Evolutionary conservation across 2,113 vertebrate genomes (phyloP).

Genomic region (Crotophaga sulcirostris): DNA sequence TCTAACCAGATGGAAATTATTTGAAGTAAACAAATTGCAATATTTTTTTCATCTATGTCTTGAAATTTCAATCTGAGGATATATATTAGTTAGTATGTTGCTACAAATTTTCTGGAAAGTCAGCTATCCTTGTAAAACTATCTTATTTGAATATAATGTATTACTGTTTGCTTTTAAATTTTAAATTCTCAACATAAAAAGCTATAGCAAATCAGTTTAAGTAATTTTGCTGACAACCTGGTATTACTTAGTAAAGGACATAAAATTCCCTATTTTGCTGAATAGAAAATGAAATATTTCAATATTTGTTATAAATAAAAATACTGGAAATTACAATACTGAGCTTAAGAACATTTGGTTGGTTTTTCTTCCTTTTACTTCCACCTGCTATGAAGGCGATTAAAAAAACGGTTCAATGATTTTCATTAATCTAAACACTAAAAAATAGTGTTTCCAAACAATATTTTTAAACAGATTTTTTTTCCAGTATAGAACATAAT

Average conservation of each 20-base stretch:
- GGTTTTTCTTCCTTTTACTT: background rate
- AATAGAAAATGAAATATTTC: background rate
- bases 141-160: background rate
- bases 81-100: background rate
- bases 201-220: background rate
- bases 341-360: background rate
- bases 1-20: background rate
- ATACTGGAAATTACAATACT: background rate
- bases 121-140: accelerated
- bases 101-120: background rate
- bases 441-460: background rate
- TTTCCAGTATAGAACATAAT: background rate
- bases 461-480: background rate
- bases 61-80: background rate
- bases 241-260: background rate
- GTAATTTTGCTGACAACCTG: background rate
- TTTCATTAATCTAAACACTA: too few species aligned
- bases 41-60: background rate
- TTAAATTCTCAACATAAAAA: background rate
- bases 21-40: background rate
- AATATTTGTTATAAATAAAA: background rate
- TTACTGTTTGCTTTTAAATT: background rate
- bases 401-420: background rate
- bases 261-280: background rate
- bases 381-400: background rate